Evolutionary conservation across 1,140 invertebrate genomes (phyloP), one percentile per base, ranked within the genome.

Genomic region (Heliconius eleuchia): DNA sequence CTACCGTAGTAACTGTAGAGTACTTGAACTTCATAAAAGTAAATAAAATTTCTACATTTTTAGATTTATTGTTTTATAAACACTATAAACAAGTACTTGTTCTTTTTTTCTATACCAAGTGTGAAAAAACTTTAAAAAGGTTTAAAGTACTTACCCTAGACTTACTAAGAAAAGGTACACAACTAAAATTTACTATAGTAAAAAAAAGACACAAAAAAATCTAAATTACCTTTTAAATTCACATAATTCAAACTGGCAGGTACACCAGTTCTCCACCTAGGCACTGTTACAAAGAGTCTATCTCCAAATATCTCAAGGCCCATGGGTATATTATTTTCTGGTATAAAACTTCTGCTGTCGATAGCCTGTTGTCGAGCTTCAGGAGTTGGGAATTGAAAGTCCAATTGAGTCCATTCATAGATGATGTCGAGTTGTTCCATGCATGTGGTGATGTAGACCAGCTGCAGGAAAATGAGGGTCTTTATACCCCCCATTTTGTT

Each of bases 221-320:
- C 6, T 6, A 9, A 66, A 72, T 95, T 88, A 97, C 97, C 97
- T 90, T 96, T 96, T 78, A 96, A 87, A 85, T 96, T 95, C 79
- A 97, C 95, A 86, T 97, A 97, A 87, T 96, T 96, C 80, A 98
- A 94, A 81, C 96, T 96, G 46, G 97, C 95, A 1, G 96, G 96
- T 9, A 97, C 97, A 34, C 97, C 97, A 37, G 91, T 85, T 83
- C 96, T 96, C 97, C 97, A 97, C 82, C 97, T 95, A 16, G 97
- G 97, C 8, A 97, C 95, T 0, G 97, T 97, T 18, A 97, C 88
- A 83, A 97, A 97, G 74, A 97, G 86, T 55, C 96, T 94, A 57
- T 96, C 95, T 34, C 94, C 95, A 74, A 95, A 95, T 2, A 97
- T 95, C 84, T 97, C 97, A 57, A 97, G 80, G 1, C 97, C 97